Base-by-base conservation (phyloP, 2,888 invertebrate species). In the Andrena chrysosceles region DNA sequence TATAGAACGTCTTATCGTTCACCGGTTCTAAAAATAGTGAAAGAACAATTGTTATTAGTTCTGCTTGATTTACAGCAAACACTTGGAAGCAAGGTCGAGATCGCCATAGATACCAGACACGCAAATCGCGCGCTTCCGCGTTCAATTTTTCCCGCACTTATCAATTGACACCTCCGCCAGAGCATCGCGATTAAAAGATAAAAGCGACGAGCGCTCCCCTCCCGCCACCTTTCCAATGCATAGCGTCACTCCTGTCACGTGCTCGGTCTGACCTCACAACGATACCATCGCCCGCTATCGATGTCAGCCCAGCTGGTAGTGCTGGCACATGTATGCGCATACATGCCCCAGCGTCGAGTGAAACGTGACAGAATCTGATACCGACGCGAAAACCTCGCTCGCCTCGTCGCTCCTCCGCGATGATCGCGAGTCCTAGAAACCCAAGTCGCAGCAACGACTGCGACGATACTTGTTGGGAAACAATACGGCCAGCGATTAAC, bases 301-400 rank as follows among this genome's bases (percentile, higher is more conserved):
- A 74, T 80, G 73, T 74, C 83, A 73, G 70, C 54, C 62, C 56
- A 66, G 76, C 49, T 31, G 42, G 49, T 52, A 42, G 33, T 23
- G n/a, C 48, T 31, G 26, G 60, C 10, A 4, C 23, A 56, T 20
- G 56, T 20, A n/a, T n/a, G 20, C 52, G 31, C 42, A 10, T 42
- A 42, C 42, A 42, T 33, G 33, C 35, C 52, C 72, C 63, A 67
- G 63, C 13, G 23, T 49, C 81, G 29, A 59, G 60, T 59, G 75
- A 68, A 86, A 84, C 70, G 67, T 71, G 81, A 60, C 48, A 26
- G 71, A 71, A 71, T 71, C 60, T 26, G 81, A 75, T 67, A 82
- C 31, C 42, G 48, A 31, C 26, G 7, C n/a, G 49, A 42, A 72
- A 42, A 42, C 42, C 42, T 42, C 42, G 42, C 42, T 42, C 56